These are phyloP conservation scores for Liposcelis brunnea DNA, from an alignment of 2,888 invertebrate species.

Conservation along the genomic window DNA sequence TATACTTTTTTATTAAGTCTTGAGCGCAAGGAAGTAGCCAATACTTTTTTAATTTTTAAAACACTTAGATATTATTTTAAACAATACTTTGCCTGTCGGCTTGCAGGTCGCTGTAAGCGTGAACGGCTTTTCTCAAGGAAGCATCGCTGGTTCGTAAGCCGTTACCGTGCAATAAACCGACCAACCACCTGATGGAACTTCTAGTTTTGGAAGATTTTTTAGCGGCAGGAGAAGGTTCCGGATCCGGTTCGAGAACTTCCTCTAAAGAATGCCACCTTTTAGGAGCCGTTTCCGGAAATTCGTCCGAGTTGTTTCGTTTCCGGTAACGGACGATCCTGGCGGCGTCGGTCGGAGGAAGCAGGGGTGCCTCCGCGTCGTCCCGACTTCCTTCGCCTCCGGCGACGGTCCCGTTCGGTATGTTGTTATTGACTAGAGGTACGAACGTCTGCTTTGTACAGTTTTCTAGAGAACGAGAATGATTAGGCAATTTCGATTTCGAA, in stretches of 20 bases:
- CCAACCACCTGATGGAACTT: slow-evolving; percentile 55
- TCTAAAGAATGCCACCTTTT: slow-evolving; percentile 59
- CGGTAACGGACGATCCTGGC: slow-evolving; percentile 20
- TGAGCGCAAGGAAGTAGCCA: no score
- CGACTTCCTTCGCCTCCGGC: slow-evolving; percentile 23
- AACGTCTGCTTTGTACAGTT: slow-evolving; percentile 32
- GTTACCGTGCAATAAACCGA: slow-evolving; percentile 55
- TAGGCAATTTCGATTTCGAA: slow-evolving; percentile 18
- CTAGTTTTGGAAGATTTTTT: slow-evolving; percentile 39
- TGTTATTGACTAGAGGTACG: slow-evolving; percentile 31
- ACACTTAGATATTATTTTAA: not conserved
- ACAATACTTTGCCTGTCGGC: slow-evolving; percentile 42
- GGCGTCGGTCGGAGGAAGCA: slow-evolving; percentile 14
- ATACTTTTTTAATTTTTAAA: no score
- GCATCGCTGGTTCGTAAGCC: slow-evolving; percentile 47
- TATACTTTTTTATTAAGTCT: no score
- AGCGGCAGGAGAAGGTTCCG: slow-evolving; percentile 21
- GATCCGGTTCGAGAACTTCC: slow-evolving; percentile 31
- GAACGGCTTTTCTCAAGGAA: slow-evolving; percentile 34
- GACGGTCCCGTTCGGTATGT: slow-evolving; percentile 36
- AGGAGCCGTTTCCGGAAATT: not conserved
- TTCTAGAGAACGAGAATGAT: slow-evolving; percentile 29
- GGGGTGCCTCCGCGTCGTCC: slow-evolving; percentile 14
- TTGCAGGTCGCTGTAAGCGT: slow-evolving; percentile 35
- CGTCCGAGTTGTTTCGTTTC: not conserved